These are phyloP conservation scores for Cryptocephalus moraei DNA, from an alignment of 2,888 invertebrate genomes.

Conservation along the genomic window DNA sequence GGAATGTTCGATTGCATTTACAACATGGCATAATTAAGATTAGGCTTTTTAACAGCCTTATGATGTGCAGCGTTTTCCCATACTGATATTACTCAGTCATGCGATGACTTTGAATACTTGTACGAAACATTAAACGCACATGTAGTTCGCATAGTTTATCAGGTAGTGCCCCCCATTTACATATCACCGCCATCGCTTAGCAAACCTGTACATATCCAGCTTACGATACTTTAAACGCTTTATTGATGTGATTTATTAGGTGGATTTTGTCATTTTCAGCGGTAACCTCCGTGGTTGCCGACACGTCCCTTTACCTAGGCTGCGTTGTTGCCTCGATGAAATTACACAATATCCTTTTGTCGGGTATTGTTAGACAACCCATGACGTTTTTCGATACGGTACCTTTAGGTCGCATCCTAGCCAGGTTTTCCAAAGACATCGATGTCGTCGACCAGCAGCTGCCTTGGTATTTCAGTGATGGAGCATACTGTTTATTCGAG, in stretches of 20 bases:
- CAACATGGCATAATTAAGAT: too few species aligned
- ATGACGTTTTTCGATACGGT: slow-evolving; percentile 72
- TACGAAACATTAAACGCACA: too few species aligned
- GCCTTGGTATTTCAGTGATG: slow-evolving; percentile 55
- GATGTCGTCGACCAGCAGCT: slow-evolving; percentile 57
- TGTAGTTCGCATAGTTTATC: too few species aligned
- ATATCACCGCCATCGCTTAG: neutral
- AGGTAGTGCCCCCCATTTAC: too few species aligned
- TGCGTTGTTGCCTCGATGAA: slow-evolving; percentile 54
- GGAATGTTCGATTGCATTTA: too few species aligned
- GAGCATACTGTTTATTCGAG: slow-evolving; percentile 62
- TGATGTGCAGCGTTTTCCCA: too few species aligned
- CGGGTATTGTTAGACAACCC: slow-evolving; percentile 54
- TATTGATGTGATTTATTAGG: too few species aligned
- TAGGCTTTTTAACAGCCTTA: too few species aligned
- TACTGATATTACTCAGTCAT: too few species aligned
- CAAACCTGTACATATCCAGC: neutral
- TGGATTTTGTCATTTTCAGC: slow-evolving; percentile 36
- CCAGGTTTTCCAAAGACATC: slow-evolving; percentile 67
- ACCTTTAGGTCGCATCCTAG: slow-evolving; percentile 63
- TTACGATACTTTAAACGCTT: too few species aligned
- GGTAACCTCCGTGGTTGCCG: slow-evolving; percentile 37
- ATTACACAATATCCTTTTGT: slow-evolving; percentile 50
- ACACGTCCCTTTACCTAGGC: slow-evolving; percentile 45
- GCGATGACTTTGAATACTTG: too few species aligned